Base-by-base conservation (phyloP, 2,888 invertebrate genomes). In the Pseudolycoriella hygida region DNA sequence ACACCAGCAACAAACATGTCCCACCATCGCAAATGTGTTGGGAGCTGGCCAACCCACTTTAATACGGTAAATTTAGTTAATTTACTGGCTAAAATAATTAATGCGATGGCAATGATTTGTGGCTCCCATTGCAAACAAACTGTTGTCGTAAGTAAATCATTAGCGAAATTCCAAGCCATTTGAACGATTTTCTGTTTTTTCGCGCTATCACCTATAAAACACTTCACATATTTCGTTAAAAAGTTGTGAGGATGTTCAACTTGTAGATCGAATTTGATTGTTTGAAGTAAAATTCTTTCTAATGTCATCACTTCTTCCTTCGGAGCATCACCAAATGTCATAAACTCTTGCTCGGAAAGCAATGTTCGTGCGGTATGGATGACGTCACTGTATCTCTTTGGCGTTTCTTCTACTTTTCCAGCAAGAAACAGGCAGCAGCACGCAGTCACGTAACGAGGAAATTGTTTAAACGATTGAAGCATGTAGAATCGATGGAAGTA, bases 151-250 rank as follows among this genome's bases (percentile, higher is more conserved):
- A 96, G 72, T 73, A 87, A 88, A 67, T 99, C 98, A 66, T 99
- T 99, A 0, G 97, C 90, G 65, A 98, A 99, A 4, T 96, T 97
- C 97, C 97, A 98, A 1, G 96, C 94, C 92, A 94, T 96, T 67
- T 97, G 96, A 1, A 97, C 92, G 84, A 97, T 88, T 65, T 90
- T 92, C 57, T 93, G 86, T 43, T 93, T 67, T 62, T 92, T 92
- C n/a, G 74, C 74, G 61, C 90, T 89, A 59, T 96, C 94, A 25
- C 90, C 89, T 67, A 88, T 90, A 46, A 94, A 68, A 58, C 86
- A 83, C 64, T 94, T 94, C 11, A 92, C 93, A 68, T 93, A 97
- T 61, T 86, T 89, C 19, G 96, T 65, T 48, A 98, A 68, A 60
- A 86, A 93, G 45, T 83, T 81, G 57, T 99, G 98, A 0, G 98